Evolutionary conservation across 2,113 vertebrate species (phyloP).

Genomic region (Serinus canaria): DNA sequence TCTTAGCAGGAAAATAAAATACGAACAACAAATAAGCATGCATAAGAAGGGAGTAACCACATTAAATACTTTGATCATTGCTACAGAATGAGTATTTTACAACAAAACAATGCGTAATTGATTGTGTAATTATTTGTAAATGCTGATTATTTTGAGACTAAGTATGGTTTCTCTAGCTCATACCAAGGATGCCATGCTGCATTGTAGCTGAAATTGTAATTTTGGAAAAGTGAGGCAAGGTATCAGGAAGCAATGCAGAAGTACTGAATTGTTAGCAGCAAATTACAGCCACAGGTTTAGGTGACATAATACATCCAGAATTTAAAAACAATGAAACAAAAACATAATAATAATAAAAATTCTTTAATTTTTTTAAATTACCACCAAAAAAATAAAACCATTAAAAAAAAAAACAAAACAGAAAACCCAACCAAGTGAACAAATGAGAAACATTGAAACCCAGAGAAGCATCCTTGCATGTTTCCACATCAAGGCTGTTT

Average conservation of each 20-base stretch:
- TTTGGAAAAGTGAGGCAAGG: slow-evolving; percentile 31
- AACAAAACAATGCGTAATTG: not conserved
- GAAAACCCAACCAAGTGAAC: not conserved
- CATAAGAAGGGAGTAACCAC: not conserved
- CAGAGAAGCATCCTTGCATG: not conserved
- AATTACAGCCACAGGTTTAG: not conserved
- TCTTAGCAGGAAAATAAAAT: slow-evolving; percentile 31
- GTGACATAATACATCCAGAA: not conserved
- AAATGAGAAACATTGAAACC: not conserved
- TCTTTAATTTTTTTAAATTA: not conserved
- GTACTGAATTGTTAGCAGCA: slow-evolving; percentile 5
- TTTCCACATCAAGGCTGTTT: not conserved
- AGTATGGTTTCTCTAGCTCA: not conserved
- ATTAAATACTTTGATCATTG: not conserved
- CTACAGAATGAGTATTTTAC: not conserved
- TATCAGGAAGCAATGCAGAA: slow-evolving; percentile 5
- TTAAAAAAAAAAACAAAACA: not conserved
- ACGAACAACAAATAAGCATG: not conserved
- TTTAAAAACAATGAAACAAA: not conserved
- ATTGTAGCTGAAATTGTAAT: not conserved
- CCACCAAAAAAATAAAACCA: not conserved
- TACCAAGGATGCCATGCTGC: not conserved
- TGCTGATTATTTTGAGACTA: not conserved
- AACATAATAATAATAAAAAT: not conserved
- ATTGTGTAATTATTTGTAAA: not conserved